Evolutionary conservation across 35 echinoderm and acorn worm genomes (phyloP).

Genomic region (Lytechinus pictus): DNA sequence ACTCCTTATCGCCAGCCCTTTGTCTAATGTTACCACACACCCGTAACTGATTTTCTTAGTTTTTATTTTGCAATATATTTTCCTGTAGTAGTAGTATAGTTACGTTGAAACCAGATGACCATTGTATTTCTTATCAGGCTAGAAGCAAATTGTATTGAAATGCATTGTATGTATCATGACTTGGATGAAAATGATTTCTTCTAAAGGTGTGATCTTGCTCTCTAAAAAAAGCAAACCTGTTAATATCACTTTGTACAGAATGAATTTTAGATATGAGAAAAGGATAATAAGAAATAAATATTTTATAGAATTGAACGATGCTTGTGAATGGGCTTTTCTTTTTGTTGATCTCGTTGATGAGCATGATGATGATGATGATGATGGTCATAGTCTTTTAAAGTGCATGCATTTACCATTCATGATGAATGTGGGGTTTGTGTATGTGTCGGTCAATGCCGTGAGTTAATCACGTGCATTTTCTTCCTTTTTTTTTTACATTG

Average conservation of each 20-base stretch:
- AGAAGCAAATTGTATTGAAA: neutral
- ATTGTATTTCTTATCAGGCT: neutral
- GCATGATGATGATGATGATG: too few species aligned
- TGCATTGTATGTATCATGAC: neutral
- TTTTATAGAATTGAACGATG: constrained; percentile 2
- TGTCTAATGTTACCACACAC: neutral
- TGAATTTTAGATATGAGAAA: constrained; percentile 15
- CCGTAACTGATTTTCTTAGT: neutral
- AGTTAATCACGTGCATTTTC: too few species aligned
- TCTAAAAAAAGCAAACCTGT: neutral
- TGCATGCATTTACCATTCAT: too few species aligned
- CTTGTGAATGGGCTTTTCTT: neutral
- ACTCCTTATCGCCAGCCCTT: neutral
- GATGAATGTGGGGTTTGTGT: too few species aligned
- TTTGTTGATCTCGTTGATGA: too few species aligned
- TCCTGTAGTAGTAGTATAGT: neutral
- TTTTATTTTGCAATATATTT: constrained; percentile 4
- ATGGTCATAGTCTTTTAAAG: too few species aligned
- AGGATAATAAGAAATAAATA: constrained; percentile 7
- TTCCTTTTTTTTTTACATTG: too few species aligned
- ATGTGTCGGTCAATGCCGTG: too few species aligned
- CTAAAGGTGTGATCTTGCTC: neutral
- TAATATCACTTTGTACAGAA: constrained; percentile 20
- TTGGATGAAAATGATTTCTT: neutral
- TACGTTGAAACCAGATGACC: neutral